These are phyloP conservation scores for Sesamia nonagrioides DNA, from an alignment of 1,140 invertebrate species.

Conservation along the genomic window DNA sequence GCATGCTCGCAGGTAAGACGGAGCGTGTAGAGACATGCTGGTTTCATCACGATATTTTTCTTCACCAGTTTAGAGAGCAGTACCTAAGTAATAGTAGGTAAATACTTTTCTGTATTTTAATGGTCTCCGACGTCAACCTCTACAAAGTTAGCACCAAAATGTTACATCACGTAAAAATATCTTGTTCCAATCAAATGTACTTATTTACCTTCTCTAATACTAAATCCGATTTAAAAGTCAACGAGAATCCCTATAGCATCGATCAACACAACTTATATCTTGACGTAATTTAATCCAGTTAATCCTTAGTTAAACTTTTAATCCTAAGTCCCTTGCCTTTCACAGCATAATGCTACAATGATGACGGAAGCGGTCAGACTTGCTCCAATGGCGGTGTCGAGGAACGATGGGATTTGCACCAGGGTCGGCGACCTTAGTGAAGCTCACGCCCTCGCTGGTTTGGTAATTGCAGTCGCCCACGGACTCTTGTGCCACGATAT, in stretches of 20 bases:
- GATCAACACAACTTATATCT: conserved; percentile 23
- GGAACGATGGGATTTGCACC: conserved; percentile 60
- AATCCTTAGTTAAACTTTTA: background rate
- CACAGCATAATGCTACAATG: conserved; percentile 74
- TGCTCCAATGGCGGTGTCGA: conserved; percentile 58
- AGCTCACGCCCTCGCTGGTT: conserved; percentile 75
- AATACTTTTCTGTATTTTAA: background rate
- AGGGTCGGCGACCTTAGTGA: conserved; percentile 75
- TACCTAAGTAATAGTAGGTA: too few species aligned
- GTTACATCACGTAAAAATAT: background rate
- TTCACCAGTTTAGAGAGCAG: too few species aligned
- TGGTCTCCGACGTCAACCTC: background rate
- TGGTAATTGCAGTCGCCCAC: conserved; percentile 75
- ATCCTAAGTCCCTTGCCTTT: conserved; percentile 15
- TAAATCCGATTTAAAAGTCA: conserved; percentile 23
- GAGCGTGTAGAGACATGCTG: too few species aligned
- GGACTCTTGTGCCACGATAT: conserved; percentile 75
- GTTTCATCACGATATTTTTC: too few species aligned
- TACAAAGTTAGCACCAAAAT: conserved; percentile 6
- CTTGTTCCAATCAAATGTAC: background rate
- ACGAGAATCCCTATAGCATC: conserved; percentile 19
- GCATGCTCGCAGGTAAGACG: too few species aligned
- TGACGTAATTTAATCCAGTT: background rate
- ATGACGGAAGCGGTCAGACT: conserved; percentile 73
- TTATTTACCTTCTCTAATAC: background rate